phyloP scores from a whole-genome alignment of 2,113 vertebrate species.

The Grammomys dolichurus region DNA sequence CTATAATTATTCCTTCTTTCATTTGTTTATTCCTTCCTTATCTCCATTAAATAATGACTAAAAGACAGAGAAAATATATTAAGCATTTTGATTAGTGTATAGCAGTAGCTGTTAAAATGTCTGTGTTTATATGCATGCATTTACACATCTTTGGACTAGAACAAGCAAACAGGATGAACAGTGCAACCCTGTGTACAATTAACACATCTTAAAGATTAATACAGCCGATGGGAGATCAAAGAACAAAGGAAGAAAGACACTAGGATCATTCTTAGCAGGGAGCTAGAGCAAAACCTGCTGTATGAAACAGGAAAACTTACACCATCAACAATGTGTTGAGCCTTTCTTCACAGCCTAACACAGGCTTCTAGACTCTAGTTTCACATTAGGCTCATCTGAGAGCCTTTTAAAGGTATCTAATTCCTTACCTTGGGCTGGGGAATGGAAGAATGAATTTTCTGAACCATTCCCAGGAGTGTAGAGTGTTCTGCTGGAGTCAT shows the following conservation, averaged over 20 bases:
- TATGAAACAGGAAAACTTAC: background rate
- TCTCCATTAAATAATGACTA: background rate
- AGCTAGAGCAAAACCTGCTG: background rate
- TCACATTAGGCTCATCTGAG: background rate
- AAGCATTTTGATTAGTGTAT: background rate
- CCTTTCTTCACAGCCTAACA: background rate
- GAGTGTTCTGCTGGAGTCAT: background rate
- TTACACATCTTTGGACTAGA: background rate
- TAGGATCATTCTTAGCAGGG: background rate
- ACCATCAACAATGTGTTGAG: background rate
- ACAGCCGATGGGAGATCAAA: background rate
- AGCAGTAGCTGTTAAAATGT: background rate
- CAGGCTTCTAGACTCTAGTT: background rate
- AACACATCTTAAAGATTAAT: constrained; percentile 40
- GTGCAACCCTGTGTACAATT: background rate
- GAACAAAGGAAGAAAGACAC: background rate
- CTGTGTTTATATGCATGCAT: too few species aligned
- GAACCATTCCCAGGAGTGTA: background rate
- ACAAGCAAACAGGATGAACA: background rate
- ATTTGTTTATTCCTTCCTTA: background rate
- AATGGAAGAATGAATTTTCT: background rate
- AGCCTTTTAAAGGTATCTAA: background rate
- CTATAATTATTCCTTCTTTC: background rate
- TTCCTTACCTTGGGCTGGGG: background rate
- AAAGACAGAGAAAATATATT: background rate